Base-by-base conservation (phyloP, 2,797 vertebrate species). In the Eospalax fontanierii region DNA sequence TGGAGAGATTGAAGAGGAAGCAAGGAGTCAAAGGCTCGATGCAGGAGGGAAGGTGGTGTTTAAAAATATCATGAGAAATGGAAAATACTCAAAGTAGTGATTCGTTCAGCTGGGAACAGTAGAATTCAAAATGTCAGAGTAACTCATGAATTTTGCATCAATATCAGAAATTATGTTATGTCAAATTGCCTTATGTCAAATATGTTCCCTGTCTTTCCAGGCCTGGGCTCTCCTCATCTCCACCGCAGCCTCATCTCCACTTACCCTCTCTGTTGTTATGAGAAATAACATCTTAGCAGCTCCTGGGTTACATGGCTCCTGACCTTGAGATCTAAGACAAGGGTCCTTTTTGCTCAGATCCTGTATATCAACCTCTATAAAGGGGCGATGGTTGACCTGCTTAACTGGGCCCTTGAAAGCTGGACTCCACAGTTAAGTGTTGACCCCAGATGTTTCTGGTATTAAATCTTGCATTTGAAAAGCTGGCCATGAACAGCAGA, bases 1-100 rank as follows among this genome's bases (percentile, higher is more conserved):
- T 0, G 2, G 38, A 1, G 18, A 50, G 22, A 38, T 9, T 73
- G 35, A 21, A 12, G 0, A 14, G 26, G 10, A 4, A 2, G 5
- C 1, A 16, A 28, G 21, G 14, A 70, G 46, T 85, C 19, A 43
- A 18, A 90, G 33, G 26, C 16, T 35, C 12, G 24, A 70, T 24
- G 21, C 35, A 68, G 6, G 35, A 68, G 75, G 76, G 65, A 38
- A 9, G 59, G 22, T 28, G 74, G 7, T 0, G 1, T 80, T 43
- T 75, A 28, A 66, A 6, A 30, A 28, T 15, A 4, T 26, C 14
- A 30, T 19, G 40, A 87, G 43, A 87, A 66, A 50, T 28, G 73
- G 19, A 59, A 76, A 85, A n/a, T 6, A 40, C 2, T 6, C 19
- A 35, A 35, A 11, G 2, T 28, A 22, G 16, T 61, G 2, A n/a